Evolutionary conservation across 2,113 vertebrate species (phyloP).

Genomic region (Bos taurus): ARS-UCD2.0 NC_037336.1:50791501-50792000

Average conservation of each 20-base stretch:
- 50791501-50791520: background rate
- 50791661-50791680: background rate
- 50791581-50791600: background rate
- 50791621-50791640: background rate
- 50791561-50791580: background rate
- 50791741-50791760: background rate
- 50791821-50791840: background rate
- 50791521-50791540: background rate
- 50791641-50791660: background rate
- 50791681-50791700: background rate
- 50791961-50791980: background rate
- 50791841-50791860: background rate
- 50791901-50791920: background rate
- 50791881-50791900: background rate
- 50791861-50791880: background rate
- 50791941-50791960: background rate
- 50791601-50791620: background rate
- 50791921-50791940: background rate
- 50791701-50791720: background rate
- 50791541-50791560: background rate
- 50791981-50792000: background rate
- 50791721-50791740: background rate
- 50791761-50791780: background rate
- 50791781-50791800: background rate
- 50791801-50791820: background rate